Base-by-base conservation (phyloP, 2,888 invertebrate species). In the Scaptomyza parva region DNA sequence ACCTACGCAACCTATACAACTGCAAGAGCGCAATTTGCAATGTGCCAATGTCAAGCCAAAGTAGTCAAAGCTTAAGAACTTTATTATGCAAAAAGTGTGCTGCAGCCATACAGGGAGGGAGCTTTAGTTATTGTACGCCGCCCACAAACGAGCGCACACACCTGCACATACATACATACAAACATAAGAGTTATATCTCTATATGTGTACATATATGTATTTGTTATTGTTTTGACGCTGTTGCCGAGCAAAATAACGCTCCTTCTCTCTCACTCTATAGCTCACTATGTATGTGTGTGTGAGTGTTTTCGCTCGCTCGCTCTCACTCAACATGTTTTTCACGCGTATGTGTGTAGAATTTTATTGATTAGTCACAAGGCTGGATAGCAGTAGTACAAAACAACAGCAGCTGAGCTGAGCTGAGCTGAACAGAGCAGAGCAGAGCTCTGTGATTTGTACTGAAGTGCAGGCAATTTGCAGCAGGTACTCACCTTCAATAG, bases 401-500 rank as follows among this genome's bases (percentile, higher is more conserved):
- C 37, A 37, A 22, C 54, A 63, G 41, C 80, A 86, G 69, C 84
- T 71, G 76, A 81, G 78, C 70, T 55, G 80, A 66, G 54, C 18
- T 51, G 9, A 7, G 43, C 54, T 22, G 28, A 7, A 17, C 17
- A 7, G 30, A 30, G 28, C 9, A 2, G 5, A 9, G 28, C n/a
- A n/a, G 17, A 17, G 35, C 35, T 37, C 35, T 37, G 17, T 33
- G 48, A 40, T 44, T 44, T 57, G 17, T 50, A 40, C 24, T 26
- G 45, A 33, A 57, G 30, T 57, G 33, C n/a, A 40, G 28, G 33
- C n/a, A 40, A 33, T 54, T 53, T 53, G 41, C 45, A 37, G 50
- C 53, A 45, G 43, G 65, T 60, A 89, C 94, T 94, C 93, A 97
- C 97, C 95, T 95, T 96, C 89, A 97, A 93, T 92, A 96, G 93